phyloP scores from a whole-genome alignment of 1,140 invertebrate genomes.

The Zaprionus kolodkinae region DNA sequence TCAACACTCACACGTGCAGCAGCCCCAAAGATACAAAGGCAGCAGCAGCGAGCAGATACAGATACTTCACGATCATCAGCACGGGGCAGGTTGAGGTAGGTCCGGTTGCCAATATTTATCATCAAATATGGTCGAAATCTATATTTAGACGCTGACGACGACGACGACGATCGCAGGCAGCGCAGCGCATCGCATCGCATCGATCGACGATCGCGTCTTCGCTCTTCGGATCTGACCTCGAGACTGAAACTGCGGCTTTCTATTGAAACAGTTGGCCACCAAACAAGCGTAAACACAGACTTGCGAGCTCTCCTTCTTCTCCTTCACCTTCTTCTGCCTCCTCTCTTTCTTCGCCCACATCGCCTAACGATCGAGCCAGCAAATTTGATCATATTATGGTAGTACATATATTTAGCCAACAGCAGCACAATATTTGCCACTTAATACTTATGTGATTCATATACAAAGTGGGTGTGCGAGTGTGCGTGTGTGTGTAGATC shows the following conservation, averaged over 20 bases:
- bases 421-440: slow-evolving; percentile 32
- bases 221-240: slow-evolving; percentile 48
- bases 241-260: slow-evolving; percentile 62
- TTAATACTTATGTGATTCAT: slow-evolving; percentile 32
- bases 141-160: slow-evolving; percentile 76
- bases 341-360: slow-evolving; percentile 27
- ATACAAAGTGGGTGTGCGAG: slow-evolving; percentile 23
- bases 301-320: neutral
- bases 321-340: neutral
- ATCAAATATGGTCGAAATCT: slow-evolving; percentile 79
- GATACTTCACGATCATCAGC: slow-evolving; percentile 15
- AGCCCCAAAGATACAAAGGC: neutral
- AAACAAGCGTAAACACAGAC: slow-evolving; percentile 1
- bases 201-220: slow-evolving; percentile 45
- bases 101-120: slow-evolving; percentile 76
- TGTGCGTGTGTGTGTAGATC: slow-evolving; percentile 14
- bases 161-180: slow-evolving; percentile 54
- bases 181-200: slow-evolving; percentile 2
- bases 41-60: neutral
- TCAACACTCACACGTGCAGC: slow-evolving; percentile 53
- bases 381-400: slow-evolving; percentile 16
- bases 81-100: slow-evolving; percentile 64
- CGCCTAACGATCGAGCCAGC: slow-evolving; percentile 1
- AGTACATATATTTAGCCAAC: slow-evolving; percentile 39
- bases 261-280: slow-evolving; percentile 76